These are phyloP conservation scores for Apteryx mantelli DNA, from an alignment of 2,113 vertebrate genomes.

Conservation along the genomic window DNA sequence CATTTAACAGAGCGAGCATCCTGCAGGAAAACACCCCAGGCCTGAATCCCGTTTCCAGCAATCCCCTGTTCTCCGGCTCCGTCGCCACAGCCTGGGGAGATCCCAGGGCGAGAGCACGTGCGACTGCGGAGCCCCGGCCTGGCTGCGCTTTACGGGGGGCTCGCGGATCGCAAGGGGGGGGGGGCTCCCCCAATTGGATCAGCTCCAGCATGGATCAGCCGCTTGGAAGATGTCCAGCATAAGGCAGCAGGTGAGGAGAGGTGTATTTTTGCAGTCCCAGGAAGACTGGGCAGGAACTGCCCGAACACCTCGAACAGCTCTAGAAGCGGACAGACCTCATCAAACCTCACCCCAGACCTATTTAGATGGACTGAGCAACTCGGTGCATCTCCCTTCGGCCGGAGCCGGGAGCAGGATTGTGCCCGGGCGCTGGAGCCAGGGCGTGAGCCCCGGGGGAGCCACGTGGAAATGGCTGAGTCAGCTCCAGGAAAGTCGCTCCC, in stretches of 20 bases:
- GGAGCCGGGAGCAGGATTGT: not conserved
- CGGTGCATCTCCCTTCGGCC: not conserved
- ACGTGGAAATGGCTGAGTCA: constrained; percentile 15
- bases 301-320: not conserved
- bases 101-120: no score
- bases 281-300: no score
- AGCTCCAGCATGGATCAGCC: no score
- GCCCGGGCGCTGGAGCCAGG: not conserved
- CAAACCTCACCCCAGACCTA: not conserved
- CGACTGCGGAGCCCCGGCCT: not conserved
- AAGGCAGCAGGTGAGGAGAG: fast-evolving
- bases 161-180: no score
- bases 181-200: not conserved
- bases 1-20: not conserved
- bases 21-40: not conserved
- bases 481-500: not conserved
- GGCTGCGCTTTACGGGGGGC: not conserved
- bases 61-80: not conserved
- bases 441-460: not conserved
- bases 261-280: not conserved
- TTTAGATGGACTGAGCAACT: no score
- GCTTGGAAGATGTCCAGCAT: no score
- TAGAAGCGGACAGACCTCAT: not conserved
- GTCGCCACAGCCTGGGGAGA: no score
- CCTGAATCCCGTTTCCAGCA: not conserved